Evolutionary conservation across 2,797 vertebrate species (phyloP), one percentile per base, ranked within the genome.

Genomic region (Neomorphus geoffroyi): DNA sequence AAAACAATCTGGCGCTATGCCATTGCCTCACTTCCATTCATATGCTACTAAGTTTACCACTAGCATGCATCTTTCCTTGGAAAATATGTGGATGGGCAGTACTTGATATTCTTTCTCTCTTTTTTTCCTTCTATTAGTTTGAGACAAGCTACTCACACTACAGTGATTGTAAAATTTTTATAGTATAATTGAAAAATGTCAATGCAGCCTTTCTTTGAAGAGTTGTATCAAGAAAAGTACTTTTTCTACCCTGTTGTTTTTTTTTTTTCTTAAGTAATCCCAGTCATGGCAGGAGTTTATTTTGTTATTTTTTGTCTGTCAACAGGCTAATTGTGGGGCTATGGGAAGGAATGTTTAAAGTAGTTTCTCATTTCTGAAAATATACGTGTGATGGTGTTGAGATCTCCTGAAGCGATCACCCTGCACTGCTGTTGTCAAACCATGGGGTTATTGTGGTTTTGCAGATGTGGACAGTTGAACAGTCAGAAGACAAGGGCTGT

Each of bases 1-100:
- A 91, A 93, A 95, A 46, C 69, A 35, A 35, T 37, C 80, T 87
- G 67, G 73, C 41, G 0, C 22, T 60, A 32, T 92, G 85, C 48
- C 70, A 27, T 24, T 32, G 50, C 39, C 54, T 94, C 71, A 46
- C 64, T 96, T 89, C 78, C 51, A 18, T 73, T 96, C 82, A 80
- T 37, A 62, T 81, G 91, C 81, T 88, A 41, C 95, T 82, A 82
- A 56, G 64, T 86, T 95, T 88, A 88, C 58, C 67, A 82, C 60
- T 39, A 67, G 32, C 50, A 8, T 33, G 41, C 24, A 65, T 65
- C 43, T 87, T 93, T 88, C 28, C 26, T 67, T 73, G 71, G 75
- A 64, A 96, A 84, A 94, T 86, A 51, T 10, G 65, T 10, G 43
- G 62, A 50, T 9, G 30, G 74, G 13, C 17, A 67, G 21, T 43